Evolutionary conservation across 2,888 invertebrate species (phyloP).

Genomic region (Leptinotarsa peninsularis): DNA sequence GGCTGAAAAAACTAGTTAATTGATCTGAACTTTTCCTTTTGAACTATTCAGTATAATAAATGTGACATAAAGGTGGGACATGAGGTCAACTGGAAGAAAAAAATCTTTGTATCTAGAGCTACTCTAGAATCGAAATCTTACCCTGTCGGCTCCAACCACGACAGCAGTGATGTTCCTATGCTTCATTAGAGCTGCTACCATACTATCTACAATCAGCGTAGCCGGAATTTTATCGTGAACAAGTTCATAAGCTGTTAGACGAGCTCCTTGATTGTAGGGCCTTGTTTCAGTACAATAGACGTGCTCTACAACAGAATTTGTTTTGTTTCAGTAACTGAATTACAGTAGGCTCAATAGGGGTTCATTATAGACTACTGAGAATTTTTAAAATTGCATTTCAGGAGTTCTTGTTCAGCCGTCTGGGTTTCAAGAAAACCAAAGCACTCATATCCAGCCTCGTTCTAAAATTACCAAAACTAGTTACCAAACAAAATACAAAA

Average conservation of each 20-base stretch:
- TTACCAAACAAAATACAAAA: too few relatives aligned
- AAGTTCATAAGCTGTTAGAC: constrained; percentile 95
- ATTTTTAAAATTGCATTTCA: too few relatives aligned
- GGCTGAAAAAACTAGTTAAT: too few relatives aligned
- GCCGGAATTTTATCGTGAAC: constrained; percentile 92
- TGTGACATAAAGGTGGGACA: not conserved
- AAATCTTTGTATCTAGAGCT: not conserved
- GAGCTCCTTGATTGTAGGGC: constrained; percentile 97
- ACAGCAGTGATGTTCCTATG: constrained; percentile 87
- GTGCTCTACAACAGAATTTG: constrained; percentile 72
- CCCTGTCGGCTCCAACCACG: constrained; percentile 97
- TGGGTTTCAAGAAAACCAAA: too few relatives aligned
- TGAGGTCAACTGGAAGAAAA: too few relatives aligned
- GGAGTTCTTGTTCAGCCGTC: too few relatives aligned
- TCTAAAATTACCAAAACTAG: too few relatives aligned
- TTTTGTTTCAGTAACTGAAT: not conserved
- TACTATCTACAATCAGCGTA: constrained; percentile 93
- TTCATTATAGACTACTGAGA: too few relatives aligned
- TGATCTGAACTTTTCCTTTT: too few relatives aligned
- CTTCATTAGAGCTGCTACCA: constrained; percentile 93
- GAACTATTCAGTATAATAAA: too few relatives aligned
- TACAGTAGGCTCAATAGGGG: too few relatives aligned
- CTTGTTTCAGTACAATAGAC: constrained; percentile 98
- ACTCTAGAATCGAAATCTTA: constrained; percentile 68
- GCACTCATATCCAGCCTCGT: too few relatives aligned